phyloP scores from a whole-genome alignment of 35 echinoderm and acorn worm species.

The Apostichopus californicus region DNA sequence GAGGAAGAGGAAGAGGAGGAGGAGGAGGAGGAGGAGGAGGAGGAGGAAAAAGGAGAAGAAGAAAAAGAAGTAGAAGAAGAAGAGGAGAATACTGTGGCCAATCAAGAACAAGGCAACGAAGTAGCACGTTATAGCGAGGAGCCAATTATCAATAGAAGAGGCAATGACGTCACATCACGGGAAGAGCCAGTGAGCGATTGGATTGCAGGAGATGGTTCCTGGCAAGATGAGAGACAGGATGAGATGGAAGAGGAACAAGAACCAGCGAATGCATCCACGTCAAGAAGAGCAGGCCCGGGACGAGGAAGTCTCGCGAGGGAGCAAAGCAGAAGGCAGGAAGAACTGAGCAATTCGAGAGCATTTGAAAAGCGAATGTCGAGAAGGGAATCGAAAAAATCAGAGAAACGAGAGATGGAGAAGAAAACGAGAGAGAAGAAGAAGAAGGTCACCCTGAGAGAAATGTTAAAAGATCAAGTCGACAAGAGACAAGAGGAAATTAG shows the following conservation, averaged over 20 bases:
- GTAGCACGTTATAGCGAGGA: not conserved
- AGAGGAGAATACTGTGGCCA: not conserved
- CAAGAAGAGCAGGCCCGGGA: not conserved
- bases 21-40: too few species aligned
- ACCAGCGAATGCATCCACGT: not conserved
- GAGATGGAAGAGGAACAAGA: not conserved
- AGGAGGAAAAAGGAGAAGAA: not conserved
- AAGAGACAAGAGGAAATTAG: not conserved
- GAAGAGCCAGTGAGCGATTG: not conserved
- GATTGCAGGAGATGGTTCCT: not conserved
- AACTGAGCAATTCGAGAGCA: not conserved
- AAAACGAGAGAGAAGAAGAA: not conserved
- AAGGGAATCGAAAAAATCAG: not conserved
- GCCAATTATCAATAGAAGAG: not conserved
- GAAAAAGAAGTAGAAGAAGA: not conserved
- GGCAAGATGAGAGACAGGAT: not conserved
- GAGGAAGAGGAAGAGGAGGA: too few species aligned
- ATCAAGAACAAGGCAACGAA: not conserved
- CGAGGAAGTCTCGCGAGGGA: not conserved
- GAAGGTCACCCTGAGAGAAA: not conserved
- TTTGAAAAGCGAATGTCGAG: not conserved
- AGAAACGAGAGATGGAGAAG: not conserved
- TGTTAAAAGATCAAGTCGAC: not conserved
- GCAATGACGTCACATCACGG: not conserved
- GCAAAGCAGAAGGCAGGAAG: not conserved